Percentiles rank a stretch among this genome's conserved stretches.
These are phyloP conservation scores for Protonemura montana DNA, from an alignment of 2,888 invertebrate genomes.

Conservation along the genomic window DNA sequence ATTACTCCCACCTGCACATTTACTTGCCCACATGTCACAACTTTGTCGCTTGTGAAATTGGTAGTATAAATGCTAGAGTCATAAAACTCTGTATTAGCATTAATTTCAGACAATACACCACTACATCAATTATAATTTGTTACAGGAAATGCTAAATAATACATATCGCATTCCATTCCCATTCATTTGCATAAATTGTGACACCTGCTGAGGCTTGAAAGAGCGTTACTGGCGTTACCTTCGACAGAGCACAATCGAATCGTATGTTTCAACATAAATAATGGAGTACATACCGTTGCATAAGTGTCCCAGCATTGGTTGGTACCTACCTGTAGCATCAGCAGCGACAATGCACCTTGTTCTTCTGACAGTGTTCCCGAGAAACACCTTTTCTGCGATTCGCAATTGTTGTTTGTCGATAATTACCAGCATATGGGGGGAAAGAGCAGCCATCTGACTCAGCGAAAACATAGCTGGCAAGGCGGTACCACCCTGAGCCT, in stretches of 20 bases:
- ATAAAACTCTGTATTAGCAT: slow-evolving; percentile 4
- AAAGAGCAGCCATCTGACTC: neutral
- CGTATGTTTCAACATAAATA: neutral
- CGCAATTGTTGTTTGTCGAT: neutral
- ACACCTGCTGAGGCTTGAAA: neutral
- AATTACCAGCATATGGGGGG: neutral
- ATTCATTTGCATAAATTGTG: neutral
- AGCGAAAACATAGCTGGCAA: neutral
- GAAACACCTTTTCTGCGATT: neutral
- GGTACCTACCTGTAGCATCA: too few species aligned
- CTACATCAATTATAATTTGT: neutral
- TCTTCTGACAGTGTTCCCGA: neutral
- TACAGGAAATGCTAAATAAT: slow-evolving; percentile 12
- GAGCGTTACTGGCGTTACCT: neutral
- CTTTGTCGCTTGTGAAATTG: neutral
- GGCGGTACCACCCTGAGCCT: neutral
- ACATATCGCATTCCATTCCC: neutral
- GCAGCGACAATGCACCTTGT: neutral
- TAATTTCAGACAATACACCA: neutral
- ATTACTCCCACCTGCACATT: neutral
- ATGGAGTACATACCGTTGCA: neutral
- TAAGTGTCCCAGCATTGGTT: too few species aligned
- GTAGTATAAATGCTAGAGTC: neutral
- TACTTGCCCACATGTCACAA: neutral
- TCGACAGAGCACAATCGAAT: neutral